Conservation (phyloP, 2,888 invertebrate species). For the Eilema sororculum region DNA sequence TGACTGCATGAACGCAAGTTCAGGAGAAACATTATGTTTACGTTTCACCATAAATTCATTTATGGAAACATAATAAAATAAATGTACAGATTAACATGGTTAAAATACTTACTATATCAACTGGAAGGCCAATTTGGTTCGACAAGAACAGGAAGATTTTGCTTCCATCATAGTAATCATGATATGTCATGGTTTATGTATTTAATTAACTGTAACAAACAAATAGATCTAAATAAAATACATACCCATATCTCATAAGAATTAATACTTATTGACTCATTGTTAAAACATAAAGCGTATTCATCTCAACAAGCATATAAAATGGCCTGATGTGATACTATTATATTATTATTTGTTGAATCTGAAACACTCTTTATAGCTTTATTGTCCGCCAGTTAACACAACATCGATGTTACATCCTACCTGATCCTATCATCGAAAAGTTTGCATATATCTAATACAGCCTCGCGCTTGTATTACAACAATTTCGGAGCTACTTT, state of each 20-base stretch:
- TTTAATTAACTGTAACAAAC: conserved; percentile 39
- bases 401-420: conserved; percentile 25
- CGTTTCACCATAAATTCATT: neutral
- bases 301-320: conserved; percentile 21
- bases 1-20: neutral
- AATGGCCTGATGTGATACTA: conserved; percentile 14
- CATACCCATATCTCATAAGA: neutral
- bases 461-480: neutral
- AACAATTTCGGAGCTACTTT: neutral
- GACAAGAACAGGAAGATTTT: conserved; percentile 90
- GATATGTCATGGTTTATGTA: conserved; percentile 66
- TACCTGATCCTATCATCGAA: conserved; percentile 10
- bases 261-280: neutral
- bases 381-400: conserved; percentile 41
- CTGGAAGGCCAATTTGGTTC: conserved; percentile 89
- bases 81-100: conserved; percentile 9
- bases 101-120: conserved; percentile 91
- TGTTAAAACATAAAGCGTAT: neutral
- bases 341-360: conserved; percentile 38
- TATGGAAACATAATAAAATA: neutral
- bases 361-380: conserved; percentile 35
- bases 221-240: conserved; percentile 1
- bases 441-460: neutral
- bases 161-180: conserved; percentile 90
- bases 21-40: no score